phyloP scores from a whole-genome alignment of 2,797 vertebrate genomes.

The Anabas testudineus region DNA sequence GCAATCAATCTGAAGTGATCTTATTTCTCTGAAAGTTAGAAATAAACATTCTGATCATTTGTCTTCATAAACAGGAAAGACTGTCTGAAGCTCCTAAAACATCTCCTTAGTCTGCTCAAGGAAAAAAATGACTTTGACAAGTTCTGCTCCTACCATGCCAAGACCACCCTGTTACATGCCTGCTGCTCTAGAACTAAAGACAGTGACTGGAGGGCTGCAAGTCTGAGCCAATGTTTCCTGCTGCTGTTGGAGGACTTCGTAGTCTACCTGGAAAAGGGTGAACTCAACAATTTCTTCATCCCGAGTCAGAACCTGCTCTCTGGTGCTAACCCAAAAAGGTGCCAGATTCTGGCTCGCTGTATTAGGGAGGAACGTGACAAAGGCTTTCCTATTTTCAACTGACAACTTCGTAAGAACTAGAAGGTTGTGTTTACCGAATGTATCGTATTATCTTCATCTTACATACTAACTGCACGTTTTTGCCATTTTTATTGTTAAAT shows the following conservation, averaged over 20 bases:
- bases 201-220: conserved; percentile 52
- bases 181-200: conserved; percentile 69
- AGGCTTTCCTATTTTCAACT: conserved; percentile 69
- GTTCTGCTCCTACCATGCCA: conserved; percentile 82
- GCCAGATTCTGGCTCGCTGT: conserved; percentile 27
- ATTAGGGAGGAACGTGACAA: conserved; percentile 54
- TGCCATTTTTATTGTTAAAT: no score
- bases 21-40: no score
- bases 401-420: not conserved
- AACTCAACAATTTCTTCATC: conserved; percentile 80
- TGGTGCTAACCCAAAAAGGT: not conserved
- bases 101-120: conserved; percentile 75
- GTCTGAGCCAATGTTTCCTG: conserved; percentile 68
- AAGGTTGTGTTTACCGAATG: no score
- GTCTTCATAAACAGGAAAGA: conserved; percentile 62
- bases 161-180: conserved; percentile 78
- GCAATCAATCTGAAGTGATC: no score
- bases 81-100: conserved; percentile 82
- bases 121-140: conserved; percentile 49
- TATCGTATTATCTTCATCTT: no score
- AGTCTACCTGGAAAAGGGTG: not conserved
- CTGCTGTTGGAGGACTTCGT: conserved; percentile 70
- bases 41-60: not conserved
- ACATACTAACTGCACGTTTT: no score
- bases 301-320: conserved; percentile 78